Percentiles rank a stretch among this genome's conserved stretches.
Conservation (phyloP, 2,797 vertebrate genomes). For the Atherinosoma microstoma region DNA sequence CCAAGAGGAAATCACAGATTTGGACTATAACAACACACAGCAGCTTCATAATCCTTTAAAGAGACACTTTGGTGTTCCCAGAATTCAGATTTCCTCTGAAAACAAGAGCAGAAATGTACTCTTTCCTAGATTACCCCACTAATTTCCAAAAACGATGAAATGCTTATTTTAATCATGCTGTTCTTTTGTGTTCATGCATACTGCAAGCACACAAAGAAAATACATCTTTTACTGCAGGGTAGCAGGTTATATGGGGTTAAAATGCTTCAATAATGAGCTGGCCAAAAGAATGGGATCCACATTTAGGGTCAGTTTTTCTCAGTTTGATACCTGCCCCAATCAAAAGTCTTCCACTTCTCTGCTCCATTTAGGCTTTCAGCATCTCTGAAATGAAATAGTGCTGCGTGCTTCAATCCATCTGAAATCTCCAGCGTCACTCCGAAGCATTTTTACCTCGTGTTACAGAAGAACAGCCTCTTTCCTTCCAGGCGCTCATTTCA, state of each 20-base stretch:
- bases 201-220: not conserved
- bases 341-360: constrained; percentile 45
- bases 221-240: not conserved
- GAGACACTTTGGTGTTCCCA: constrained; percentile 1
- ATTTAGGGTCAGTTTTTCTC: constrained; percentile 37
- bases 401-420: constrained; percentile 43
- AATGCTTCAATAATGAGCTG: constrained; percentile 31
- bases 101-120: constrained; percentile 12
- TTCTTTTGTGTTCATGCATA: not conserved
- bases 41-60: constrained; percentile 8
- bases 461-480: constrained; percentile 53
- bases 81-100: constrained; percentile 21
- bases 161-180: constrained; percentile 6
- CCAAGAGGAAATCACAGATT: constrained; percentile 15
- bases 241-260: constrained; percentile 1
- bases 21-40: constrained; percentile 9
- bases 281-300: constrained; percentile 12
- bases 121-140: constrained; percentile 4
- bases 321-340: constrained; percentile 60
- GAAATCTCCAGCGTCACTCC: constrained; percentile 55
- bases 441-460: constrained; percentile 54
- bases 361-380: constrained; percentile 44
- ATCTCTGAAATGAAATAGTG: constrained; percentile 52
- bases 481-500: constrained; percentile 69
- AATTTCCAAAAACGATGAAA: not conserved